These are phyloP conservation scores for Alethe diademata DNA, from an alignment of 2,113 vertebrate genomes.

Conservation along the genomic window DNA sequence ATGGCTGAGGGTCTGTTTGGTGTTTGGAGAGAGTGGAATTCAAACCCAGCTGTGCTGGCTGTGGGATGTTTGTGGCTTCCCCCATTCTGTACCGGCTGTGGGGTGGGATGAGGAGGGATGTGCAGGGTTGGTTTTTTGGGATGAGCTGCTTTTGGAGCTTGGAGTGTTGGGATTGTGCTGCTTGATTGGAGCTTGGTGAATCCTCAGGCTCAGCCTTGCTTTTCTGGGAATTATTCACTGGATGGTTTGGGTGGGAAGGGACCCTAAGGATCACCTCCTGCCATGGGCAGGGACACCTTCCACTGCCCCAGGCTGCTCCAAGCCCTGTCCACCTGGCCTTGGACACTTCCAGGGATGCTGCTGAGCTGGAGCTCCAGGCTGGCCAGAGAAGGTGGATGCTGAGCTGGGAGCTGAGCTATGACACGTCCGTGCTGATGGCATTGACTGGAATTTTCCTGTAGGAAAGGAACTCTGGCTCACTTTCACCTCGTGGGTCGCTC, in stretches of 20 bases:
- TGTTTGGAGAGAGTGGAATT: not conserved
- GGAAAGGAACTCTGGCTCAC: accelerated
- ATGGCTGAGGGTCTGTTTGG: accelerated
- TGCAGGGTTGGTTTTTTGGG: accelerated
- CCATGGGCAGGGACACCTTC: accelerated
- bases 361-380: not conserved
- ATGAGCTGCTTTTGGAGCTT: not conserved
- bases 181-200: accelerated
- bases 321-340: accelerated
- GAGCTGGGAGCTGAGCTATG: accelerated
- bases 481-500: accelerated
- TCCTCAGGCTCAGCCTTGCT: accelerated
- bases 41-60: accelerated
- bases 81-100: accelerated
- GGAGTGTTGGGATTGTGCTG: accelerated
- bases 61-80: accelerated
- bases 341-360: not conserved
- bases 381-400: not conserved
- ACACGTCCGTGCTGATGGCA: accelerated
- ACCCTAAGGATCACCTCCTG: not conserved
- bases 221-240: not conserved
- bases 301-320: not conserved
- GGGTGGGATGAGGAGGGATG: not conserved
- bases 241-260: not conserved
- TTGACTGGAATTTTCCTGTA: not conserved